A percentile compares a stretch with the other conserved stretches of the same genome.
Evolutionary conservation across 2,888 invertebrate species (phyloP).

Genomic region (Sclerodermus sp.): DNA sequence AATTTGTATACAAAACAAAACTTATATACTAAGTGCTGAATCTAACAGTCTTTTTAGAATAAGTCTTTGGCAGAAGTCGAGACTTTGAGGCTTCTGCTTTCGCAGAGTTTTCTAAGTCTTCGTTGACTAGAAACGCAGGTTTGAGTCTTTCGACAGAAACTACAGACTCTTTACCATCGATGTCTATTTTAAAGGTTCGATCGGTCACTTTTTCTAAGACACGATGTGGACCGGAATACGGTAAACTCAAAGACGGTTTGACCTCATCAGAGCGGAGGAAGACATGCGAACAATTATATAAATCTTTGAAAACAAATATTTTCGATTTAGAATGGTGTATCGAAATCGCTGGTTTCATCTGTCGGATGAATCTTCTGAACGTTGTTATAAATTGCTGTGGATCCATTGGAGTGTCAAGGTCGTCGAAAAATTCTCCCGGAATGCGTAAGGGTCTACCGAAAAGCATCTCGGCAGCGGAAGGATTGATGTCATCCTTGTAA

Average conservation of each 20-base stretch:
- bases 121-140: slow-evolving; percentile 9
- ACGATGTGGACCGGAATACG: slow-evolving; percentile 6
- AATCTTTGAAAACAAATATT: slow-evolving; percentile 6
- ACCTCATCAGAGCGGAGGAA: background rate
- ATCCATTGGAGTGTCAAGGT: background rate
- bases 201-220: slow-evolving; percentile 8
- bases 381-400: slow-evolving; percentile 2
- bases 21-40: too few relatives aligned
- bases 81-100: too few relatives aligned
- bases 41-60: too few relatives aligned
- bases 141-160: slow-evolving; percentile 9
- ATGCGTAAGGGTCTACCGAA: slow-evolving; percentile 21
- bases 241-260: slow-evolving; percentile 7
- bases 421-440: slow-evolving; percentile 17
- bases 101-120: too few relatives aligned
- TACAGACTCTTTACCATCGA: too few relatives aligned
- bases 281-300: slow-evolving; percentile 11
- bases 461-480: slow-evolving; percentile 24
- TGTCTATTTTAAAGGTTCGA: too few relatives aligned
- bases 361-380: slow-evolving; percentile 4
- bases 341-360: slow-evolving; percentile 7
- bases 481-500: slow-evolving; percentile 17
- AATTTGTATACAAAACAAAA: too few relatives aligned
- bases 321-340: slow-evolving; percentile 9
- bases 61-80: too few relatives aligned